Conservation (phyloP, 1,140 invertebrate genomes). For the Drosophila fuyamai region DNA sequence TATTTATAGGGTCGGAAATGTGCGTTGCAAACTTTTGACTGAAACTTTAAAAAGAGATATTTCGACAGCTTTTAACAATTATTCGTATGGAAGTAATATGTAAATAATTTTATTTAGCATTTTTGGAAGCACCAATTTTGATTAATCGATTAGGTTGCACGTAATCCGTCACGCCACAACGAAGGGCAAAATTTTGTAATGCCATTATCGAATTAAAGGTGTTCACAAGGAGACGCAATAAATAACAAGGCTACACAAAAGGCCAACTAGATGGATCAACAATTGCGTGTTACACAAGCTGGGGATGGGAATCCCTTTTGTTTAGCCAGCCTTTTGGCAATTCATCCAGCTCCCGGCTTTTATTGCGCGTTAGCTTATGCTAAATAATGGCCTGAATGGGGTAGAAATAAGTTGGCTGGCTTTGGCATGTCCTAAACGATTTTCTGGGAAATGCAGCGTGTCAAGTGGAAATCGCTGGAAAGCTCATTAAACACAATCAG, state of each 20-base stretch:
- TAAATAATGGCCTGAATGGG: conserved; percentile 42
- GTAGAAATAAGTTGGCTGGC: neutral
- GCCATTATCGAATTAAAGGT: conserved; percentile 39
- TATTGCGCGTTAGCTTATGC: conserved; percentile 67
- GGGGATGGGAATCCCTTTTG: neutral
- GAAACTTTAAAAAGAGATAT: too few species aligned
- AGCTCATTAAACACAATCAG: too few species aligned
- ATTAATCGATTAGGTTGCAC: conserved; percentile 7
- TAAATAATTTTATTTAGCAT: too few species aligned
- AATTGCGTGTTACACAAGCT: conserved; percentile 34
- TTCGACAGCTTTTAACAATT: too few species aligned
- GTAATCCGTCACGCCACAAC: conserved; percentile 30
- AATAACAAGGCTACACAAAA: conserved; percentile 10
- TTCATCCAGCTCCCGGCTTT: conserved; percentile 48
- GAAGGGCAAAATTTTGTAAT: conserved; percentile 7
- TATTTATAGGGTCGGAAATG: too few species aligned
- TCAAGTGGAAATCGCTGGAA: conserved; percentile 5
- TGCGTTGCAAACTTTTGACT: too few species aligned
- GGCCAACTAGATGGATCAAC: conserved; percentile 1
- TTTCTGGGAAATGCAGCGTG: conserved; percentile 12
- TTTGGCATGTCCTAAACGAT: neutral
- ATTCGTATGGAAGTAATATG: too few species aligned
- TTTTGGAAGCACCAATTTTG: neutral
- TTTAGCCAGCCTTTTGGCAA: conserved; percentile 50
- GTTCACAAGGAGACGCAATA: conserved; percentile 13